Percentiles rank a stretch among this genome's conserved stretches.
Conservation (phyloP, 1,140 invertebrate genomes). For the Tetranychus cinnabarinus region DNA sequence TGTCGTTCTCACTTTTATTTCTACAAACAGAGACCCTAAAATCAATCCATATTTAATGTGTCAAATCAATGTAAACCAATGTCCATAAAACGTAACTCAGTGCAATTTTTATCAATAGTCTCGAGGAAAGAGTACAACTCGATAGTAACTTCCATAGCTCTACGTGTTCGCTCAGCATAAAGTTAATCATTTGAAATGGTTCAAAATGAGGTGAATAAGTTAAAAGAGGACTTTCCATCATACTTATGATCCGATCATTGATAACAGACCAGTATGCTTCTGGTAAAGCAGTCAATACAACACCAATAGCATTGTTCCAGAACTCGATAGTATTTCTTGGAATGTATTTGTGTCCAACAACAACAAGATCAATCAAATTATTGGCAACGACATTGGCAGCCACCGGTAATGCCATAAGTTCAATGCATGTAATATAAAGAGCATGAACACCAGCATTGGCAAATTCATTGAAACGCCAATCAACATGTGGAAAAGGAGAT, state of each 20-base stretch:
- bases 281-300: conserved; percentile 66
- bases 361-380: conserved; percentile 58
- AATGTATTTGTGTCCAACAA: conserved; percentile 48
- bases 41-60: too few relatives aligned
- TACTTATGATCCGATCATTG: conserved; percentile 54
- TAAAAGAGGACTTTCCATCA: conserved; percentile 39
- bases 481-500: conserved; percentile 48
- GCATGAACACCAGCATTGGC: conserved; percentile 80
- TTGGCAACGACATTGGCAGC: conserved; percentile 49
- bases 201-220: conserved; percentile 33
- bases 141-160: conserved; percentile 54
- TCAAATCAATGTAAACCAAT: too few relatives aligned
- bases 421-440: conserved; percentile 75
- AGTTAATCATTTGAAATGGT: conserved; percentile 43
- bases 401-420: conserved; percentile 72
- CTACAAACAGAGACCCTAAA: too few relatives aligned
- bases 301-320: conserved; percentile 78
- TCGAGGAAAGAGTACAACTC: conserved; percentile 70
- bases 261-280: conserved; percentile 54
- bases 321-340: conserved; percentile 50
- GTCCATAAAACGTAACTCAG: conserved; percentile 51
- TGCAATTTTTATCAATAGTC: conserved; percentile 50
- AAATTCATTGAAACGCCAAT: conserved; percentile 94
- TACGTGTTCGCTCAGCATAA: conserved; percentile 46
- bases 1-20: too few relatives aligned